Conservation (phyloP, 1,140 invertebrate species). For the Protaetia brevitarsis region DNA sequence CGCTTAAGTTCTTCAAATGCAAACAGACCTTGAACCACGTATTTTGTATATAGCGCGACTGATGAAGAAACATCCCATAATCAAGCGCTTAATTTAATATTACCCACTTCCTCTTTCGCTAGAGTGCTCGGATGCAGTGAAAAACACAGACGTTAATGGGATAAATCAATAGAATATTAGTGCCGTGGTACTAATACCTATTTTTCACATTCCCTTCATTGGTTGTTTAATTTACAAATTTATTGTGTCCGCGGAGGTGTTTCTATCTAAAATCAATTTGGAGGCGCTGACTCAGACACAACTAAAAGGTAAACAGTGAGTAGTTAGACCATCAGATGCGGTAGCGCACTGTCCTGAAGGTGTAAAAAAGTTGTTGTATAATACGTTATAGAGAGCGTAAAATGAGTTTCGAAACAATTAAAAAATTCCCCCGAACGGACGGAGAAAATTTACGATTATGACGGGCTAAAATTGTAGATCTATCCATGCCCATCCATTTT, state of each 20-base stretch:
- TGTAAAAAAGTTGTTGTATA: background rate
- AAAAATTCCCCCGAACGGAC: background rate
- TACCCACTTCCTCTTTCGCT: too few relatives aligned
- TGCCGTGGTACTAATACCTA: background rate
- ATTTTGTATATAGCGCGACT: too few relatives aligned
- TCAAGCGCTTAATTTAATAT: too few relatives aligned
- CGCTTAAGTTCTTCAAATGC: too few relatives aligned
- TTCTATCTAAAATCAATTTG: conserved; percentile 18
- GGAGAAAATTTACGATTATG: conserved; percentile 1
- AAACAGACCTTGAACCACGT: too few relatives aligned
- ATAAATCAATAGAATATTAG: conserved; percentile 10
- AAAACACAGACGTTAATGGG: background rate
- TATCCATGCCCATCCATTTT: too few relatives aligned
- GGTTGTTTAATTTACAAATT: conserved; percentile 18
- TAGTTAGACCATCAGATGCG: background rate
- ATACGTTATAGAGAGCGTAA: too few relatives aligned
- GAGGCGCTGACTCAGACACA: background rate
- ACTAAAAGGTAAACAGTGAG: background rate
- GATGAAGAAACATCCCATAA: too few relatives aligned
- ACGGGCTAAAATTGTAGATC: background rate
- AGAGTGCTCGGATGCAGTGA: too few relatives aligned
- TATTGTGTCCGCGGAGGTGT: conserved; percentile 2
- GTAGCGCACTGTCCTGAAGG: background rate
- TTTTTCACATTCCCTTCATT: conserved; percentile 7
- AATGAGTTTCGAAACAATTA: background rate